Conservation (phyloP, 2,797 vertebrate species). For the Danio aesculapii region DNA sequence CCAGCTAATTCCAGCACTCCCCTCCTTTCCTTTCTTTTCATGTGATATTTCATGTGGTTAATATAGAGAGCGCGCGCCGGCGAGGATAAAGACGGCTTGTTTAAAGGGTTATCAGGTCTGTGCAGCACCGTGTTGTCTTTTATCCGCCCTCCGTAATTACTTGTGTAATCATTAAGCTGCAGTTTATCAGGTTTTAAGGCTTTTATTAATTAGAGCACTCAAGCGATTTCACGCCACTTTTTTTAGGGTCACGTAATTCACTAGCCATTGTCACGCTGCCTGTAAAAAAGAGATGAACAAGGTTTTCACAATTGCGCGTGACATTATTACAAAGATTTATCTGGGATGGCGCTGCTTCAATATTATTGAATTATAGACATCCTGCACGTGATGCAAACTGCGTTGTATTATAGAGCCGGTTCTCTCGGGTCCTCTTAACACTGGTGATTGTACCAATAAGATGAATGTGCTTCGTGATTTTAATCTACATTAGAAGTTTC, state of each 20-base stretch:
- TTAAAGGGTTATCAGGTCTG: conserved; percentile 59
- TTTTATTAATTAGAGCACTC: conserved; percentile 63
- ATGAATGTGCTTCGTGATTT: conserved; percentile 15
- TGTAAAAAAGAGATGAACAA: conserved; percentile 57
- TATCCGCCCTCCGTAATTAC: conserved; percentile 61
- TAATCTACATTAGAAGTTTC: conserved; percentile 17
- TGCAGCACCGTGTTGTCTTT: conserved; percentile 56
- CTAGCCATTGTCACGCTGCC: conserved; percentile 51
- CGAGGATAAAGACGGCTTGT: conserved; percentile 50
- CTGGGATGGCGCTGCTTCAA: conserved; percentile 15
- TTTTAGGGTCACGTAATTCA: conserved; percentile 55
- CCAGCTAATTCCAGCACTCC: conserved; percentile 81
- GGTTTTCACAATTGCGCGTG: conserved; percentile 56
- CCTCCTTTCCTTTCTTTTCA: conserved; percentile 60
- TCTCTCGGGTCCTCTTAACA: conserved; percentile 17
- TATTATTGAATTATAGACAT: conserved; percentile 33
- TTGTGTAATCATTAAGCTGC: conserved; percentile 61
- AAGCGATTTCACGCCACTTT: conserved; percentile 59
- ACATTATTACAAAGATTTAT: conserved; percentile 44
- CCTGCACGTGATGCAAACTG: conserved; percentile 15
- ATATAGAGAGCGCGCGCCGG: conserved; percentile 59
- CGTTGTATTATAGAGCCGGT: conserved; percentile 3
- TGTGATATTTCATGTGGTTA: conserved; percentile 70
- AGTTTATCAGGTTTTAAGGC: conserved; percentile 60
- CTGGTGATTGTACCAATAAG: conserved; percentile 15